Evolutionary conservation across 2,113 vertebrate genomes (phyloP), one percentile per base, ranked within the genome.

Genomic region (Ornithorhynchus anatinus): DNA sequence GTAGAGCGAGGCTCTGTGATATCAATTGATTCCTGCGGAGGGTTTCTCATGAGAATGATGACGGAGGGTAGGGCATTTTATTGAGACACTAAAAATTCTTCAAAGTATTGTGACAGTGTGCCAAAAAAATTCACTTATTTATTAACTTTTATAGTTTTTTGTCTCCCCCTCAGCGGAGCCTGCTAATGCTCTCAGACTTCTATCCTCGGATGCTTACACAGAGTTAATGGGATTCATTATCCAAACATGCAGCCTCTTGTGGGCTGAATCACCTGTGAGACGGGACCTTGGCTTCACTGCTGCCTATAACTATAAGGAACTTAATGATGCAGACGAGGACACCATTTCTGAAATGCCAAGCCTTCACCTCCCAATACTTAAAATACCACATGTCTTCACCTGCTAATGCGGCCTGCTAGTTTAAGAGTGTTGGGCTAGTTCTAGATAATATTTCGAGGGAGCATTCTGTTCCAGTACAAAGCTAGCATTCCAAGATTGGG

Each of bases 231-330:
- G 59, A 70, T 56, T 80, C 27, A 53, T 77, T 74, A 71, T 43
- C 19, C 20, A 69, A 38, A 70, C 35, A 52, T n/a, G 32, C 23
- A 33, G 15, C 42, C 4, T 60, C 50, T 77, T 60, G 19, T 76
- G 25, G 9, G 69, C 35, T 25, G 51, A 77, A 48, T 81, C 40
- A 79, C 20, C 44, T 65, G 44, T 59, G 44, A 35, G 42, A 86
- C 71, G 12, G 60, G 59, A 74, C 62, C 6, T 31, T 53, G 71
- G 59, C 4, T 62, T 75, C 53, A 72, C 19, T 57, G 19, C 23
- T 76, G 65, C 23, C 69, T 74, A 5, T 16, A 66, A 22, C 32
- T 65, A 5, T 37, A 58, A 58, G 39, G 8, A 23, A 65, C 54
- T 74, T 79, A 76, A 48, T 74, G 45, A 64, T 37, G 37, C 12